phyloP scores from a whole-genome alignment of 2,113 vertebrate genomes.

The Cricetomys ansorgei region DNA sequence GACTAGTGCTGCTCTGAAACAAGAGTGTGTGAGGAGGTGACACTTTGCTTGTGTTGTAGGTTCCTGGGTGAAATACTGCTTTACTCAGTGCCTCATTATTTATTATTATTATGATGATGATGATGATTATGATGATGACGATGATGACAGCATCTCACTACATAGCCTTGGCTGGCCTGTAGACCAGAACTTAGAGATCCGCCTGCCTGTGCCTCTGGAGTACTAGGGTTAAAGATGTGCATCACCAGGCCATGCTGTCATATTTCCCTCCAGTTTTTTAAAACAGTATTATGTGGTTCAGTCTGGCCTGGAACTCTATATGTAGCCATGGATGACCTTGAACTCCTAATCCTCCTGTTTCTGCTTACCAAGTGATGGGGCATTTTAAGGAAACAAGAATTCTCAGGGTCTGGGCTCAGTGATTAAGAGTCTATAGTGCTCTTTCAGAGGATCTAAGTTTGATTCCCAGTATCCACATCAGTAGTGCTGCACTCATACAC shows the following conservation, averaged over 20 bases:
- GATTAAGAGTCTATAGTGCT: background rate
- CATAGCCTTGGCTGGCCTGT: background rate
- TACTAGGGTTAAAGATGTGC: background rate
- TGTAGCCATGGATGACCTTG: background rate
- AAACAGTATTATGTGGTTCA: background rate
- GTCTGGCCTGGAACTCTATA: background rate
- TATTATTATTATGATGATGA: background rate
- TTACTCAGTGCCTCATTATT: background rate
- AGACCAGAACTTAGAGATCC: background rate
- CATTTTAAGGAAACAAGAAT: background rate
- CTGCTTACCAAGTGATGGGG: background rate
- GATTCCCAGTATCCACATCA: background rate
- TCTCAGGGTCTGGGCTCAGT: background rate
- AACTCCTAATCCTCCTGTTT: background rate
- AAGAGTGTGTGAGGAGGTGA: background rate
- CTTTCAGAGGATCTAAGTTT: background rate
- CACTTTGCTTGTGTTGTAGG: background rate
- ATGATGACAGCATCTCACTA: background rate
- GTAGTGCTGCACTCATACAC: background rate
- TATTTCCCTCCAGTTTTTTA: background rate
- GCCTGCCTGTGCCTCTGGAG: background rate
- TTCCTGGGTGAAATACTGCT: background rate
- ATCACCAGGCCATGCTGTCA: background rate
- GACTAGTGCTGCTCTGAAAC: background rate
- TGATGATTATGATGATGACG: background rate